phyloP scores from a whole-genome alignment of 2,797 vertebrate genomes.

The Bradypodion ventrale region DNA sequence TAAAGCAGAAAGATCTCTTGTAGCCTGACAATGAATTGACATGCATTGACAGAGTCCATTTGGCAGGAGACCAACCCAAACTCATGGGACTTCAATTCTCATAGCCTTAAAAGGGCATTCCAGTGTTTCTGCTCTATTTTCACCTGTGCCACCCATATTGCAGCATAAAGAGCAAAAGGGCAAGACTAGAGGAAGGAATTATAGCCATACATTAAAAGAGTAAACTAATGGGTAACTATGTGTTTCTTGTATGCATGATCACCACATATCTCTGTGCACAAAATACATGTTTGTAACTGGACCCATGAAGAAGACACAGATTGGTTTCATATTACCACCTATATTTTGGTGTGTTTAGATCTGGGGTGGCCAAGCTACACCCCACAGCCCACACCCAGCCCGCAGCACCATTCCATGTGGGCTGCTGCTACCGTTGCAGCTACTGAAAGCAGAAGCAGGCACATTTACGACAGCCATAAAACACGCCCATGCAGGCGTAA shows the following conservation, averaged over 20 bases:
- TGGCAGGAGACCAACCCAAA: neutral
- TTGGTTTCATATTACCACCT: neutral
- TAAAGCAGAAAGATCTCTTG: neutral
- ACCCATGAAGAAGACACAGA: neutral
- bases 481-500: too few species aligned
- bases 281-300: neutral
- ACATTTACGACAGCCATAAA: too few species aligned
- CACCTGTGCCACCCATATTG: neutral
- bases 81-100: conserved; percentile 1
- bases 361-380: too few species aligned
- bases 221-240: neutral
- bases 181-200: neutral
- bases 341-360: neutral
- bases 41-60: neutral
- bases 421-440: too few species aligned
- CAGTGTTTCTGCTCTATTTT: neutral
- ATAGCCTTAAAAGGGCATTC: neutral
- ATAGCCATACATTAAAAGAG: neutral
- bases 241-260: neutral
- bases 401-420: too few species aligned
- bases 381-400: too few species aligned
- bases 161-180: neutral
- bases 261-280: too few species aligned
- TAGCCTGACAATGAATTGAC: neutral
- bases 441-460: too few species aligned